Base-by-base conservation (phyloP, 2,113 vertebrate genomes). In the Zapus hudsonius region DNA sequence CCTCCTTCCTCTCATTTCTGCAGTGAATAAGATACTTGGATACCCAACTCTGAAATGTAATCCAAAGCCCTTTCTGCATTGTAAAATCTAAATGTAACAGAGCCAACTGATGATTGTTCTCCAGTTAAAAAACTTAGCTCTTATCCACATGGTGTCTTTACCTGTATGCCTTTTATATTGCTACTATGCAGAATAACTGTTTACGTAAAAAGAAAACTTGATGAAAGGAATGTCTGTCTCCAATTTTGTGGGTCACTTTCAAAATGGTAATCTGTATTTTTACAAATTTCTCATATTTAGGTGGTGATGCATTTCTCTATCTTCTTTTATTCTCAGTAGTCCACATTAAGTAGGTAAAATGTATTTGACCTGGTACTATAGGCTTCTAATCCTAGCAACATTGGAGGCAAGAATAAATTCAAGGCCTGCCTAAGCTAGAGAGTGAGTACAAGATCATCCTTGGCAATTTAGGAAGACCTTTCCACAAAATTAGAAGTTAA, bases 21-120 rank as follows among this genome's bases (percentile, higher is more conserved):
- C 23, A 79, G 3, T 66, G 74, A 74, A 70, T 25, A 84, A 12
- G 11, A 42, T 79, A 29, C 29, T 80, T 94, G 52, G 7, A 93
- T 87, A 52, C n/a, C 42, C 5, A 69, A 17, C 13, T 93, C 40
- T 64, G 40, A 82, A 78, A 78, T 74, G 8, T 29, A 85, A 38
- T 67, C 13, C 19, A 20, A 84, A 87, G 8, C 61, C 25, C 36
- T 92, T 2, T 19, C 52, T 93, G 73, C 7, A 7, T 74, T 78
- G 81, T 81, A 87, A 92, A 86, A 86, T 64, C 4, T 55, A 31
- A 86, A 59, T 12, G 47, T 90, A 92, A 75, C 12, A 52, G 19
- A 89, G 29, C 1, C 67, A 25, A 33, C 31, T 83, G 10, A 73
- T 52, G 31, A n/a, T 36, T 88, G 47, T 82, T 29, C 19, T 84